A percentile compares a stretch with the other conserved stretches of the same genome.
Conservation (phyloP, 2,888 invertebrate species). For the Luperina testacea region DNA sequence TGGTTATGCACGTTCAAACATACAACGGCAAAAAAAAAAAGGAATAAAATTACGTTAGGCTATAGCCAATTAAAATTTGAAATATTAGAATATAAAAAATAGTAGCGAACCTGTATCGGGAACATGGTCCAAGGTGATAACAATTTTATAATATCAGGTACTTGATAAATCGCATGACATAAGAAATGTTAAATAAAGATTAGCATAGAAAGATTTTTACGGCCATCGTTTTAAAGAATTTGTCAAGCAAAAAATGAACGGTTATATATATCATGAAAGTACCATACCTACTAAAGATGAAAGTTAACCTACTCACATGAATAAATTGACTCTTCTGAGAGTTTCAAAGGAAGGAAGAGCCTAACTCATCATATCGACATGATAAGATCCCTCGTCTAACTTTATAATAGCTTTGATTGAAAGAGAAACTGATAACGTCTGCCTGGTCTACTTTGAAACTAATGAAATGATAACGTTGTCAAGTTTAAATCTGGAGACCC, state of each 20-base stretch:
- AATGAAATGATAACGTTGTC: slow-evolving; percentile 13
- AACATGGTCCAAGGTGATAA: background rate
- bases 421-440: slow-evolving; percentile 34
- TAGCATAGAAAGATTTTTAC: background rate
- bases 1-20: too few relatives aligned
- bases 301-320: background rate
- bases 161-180: background rate
- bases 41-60: background rate
- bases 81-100: background rate
- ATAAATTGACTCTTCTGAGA: slow-evolving; percentile 1
- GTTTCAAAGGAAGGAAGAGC: slow-evolving; percentile 6
- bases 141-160: background rate
- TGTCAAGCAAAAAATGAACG: background rate
- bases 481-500: background rate
- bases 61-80: background rate
- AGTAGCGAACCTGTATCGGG: background rate
- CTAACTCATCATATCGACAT: slow-evolving; percentile 26
- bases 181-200: background rate
- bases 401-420: slow-evolving; percentile 37
- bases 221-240: background rate
- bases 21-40: background rate
- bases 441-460: slow-evolving; percentile 34
- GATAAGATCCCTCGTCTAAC: slow-evolving; percentile 44
- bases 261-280: background rate
- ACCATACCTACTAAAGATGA: background rate